Evolutionary conservation across 1,140 invertebrate species (phyloP).

Genomic region (Condylostylus longicornis): DNA sequence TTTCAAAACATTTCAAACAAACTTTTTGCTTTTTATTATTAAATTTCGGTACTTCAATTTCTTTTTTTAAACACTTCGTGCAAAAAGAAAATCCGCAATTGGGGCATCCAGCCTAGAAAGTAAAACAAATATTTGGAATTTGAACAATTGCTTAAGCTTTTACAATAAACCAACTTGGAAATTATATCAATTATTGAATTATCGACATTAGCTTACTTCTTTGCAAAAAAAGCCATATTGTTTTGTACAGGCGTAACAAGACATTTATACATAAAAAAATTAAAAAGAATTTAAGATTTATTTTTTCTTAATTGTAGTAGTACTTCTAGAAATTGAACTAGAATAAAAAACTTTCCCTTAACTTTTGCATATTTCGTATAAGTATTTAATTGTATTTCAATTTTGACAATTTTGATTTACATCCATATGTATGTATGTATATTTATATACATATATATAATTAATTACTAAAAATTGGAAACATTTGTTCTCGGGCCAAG

Average conservation of each 20-base stretch:
- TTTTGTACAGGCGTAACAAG: conserved; percentile 35
- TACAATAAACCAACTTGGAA: neutral
- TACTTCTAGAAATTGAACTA: no score
- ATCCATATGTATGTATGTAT: no score
- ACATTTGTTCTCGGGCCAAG: no score
- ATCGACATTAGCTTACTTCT: conserved; percentile 34
- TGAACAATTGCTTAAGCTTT: neutral
- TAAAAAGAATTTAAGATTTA: neutral
- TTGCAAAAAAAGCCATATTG: conserved; percentile 38
- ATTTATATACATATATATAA: no score
- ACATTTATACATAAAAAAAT: conserved; percentile 25
- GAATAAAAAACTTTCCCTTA: no score
- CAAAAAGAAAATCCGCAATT: conserved; percentile 48
- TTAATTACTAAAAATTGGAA: no score
- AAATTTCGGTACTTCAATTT: conserved; percentile 32
- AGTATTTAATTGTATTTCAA: no score
- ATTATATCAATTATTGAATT: neutral
- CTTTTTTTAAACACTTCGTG: conserved; percentile 42
- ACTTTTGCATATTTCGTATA: no score
- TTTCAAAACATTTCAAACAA: conserved; percentile 25
- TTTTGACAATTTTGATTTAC: no score
- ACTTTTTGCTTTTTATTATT: conserved; percentile 21
- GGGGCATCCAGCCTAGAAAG: conserved; percentile 39
- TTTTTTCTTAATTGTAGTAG: no score
- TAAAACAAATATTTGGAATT: neutral